A percentile compares a stretch with the other conserved stretches of the same genome.
These are phyloP conservation scores for Linnaemya tessellans DNA, from an alignment of 2,888 invertebrate genomes.

Conservation along the genomic window DNA sequence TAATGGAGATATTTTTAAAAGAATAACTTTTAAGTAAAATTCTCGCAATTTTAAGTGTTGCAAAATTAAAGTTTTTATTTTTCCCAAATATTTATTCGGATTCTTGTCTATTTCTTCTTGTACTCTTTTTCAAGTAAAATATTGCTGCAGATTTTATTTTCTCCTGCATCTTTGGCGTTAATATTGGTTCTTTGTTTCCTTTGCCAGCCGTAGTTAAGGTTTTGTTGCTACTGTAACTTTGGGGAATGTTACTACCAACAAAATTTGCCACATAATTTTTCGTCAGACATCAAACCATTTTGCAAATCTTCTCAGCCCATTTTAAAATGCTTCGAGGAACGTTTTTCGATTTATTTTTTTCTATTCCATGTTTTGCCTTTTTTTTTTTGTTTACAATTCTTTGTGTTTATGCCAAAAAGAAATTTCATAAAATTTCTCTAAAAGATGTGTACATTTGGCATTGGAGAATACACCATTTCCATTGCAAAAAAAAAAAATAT, in stretches of 20 bases:
- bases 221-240: constrained; percentile 5
- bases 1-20: not conserved
- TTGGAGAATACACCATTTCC: constrained; percentile 6
- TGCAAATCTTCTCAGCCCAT: constrained; percentile 46
- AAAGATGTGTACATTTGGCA: not conserved
- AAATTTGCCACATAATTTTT: constrained; percentile 34
- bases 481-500: not conserved
- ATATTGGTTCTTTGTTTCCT: not conserved
- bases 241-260: not conserved
- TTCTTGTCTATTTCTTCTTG: not conserved
- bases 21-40: not conserved
- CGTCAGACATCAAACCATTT: constrained; percentile 36
- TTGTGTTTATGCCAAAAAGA: constrained; percentile 39
- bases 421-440: constrained; percentile 29
- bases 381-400: constrained; percentile 2
- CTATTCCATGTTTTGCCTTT: not conserved
- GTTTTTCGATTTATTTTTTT: constrained; percentile 12
- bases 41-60: not conserved
- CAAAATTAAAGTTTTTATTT: not conserved
- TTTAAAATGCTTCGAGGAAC: constrained; percentile 35
- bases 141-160: not conserved
- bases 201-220: not conserved
- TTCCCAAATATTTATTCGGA: not conserved
- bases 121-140: not conserved
- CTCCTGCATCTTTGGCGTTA: constrained; percentile 1